phyloP scores from a whole-genome alignment of 2,888 invertebrate genomes.

The Mactromeris polynyma region DNA sequence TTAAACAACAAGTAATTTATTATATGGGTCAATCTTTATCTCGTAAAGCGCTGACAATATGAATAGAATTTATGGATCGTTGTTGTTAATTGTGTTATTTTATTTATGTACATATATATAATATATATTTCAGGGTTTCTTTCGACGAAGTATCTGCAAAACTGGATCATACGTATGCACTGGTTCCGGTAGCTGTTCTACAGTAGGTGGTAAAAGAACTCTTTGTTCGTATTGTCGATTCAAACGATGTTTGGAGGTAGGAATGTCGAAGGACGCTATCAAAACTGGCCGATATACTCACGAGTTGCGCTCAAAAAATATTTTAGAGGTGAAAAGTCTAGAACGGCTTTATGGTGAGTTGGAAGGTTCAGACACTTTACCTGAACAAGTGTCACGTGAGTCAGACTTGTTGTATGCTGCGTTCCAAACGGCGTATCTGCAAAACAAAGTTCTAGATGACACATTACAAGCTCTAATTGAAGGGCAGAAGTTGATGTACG shows the following conservation, averaged over 20 bases:
- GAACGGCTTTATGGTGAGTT: conserved; percentile 30
- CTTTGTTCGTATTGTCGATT: conserved; percentile 66
- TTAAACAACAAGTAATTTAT: too few species aligned
- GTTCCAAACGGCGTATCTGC: conserved; percentile 1
- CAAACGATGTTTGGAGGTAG: conserved; percentile 64
- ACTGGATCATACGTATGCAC: conserved; percentile 57
- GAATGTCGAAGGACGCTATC: conserved; percentile 78
- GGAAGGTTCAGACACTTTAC: conserved; percentile 26
- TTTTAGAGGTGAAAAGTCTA: conserved; percentile 80
- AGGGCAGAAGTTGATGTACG: conserved; percentile 55
- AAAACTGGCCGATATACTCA: conserved; percentile 85
- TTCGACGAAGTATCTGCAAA: conserved; percentile 63
- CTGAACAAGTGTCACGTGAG: not conserved
- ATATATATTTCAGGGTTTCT: conserved; percentile 58
- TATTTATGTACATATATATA: not conserved
- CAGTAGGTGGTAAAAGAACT: conserved; percentile 52
- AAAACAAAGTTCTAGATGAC: conserved; percentile 31
- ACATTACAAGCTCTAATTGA: conserved; percentile 34
- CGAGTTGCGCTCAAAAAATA: conserved; percentile 82
- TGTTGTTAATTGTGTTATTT: not conserved
- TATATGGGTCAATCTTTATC: too few species aligned
- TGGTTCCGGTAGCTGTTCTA: conserved; percentile 50
- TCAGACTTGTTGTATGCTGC: conserved; percentile 1
- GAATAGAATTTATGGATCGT: too few species aligned
- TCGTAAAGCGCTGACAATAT: too few species aligned